These are phyloP conservation scores for Liasis olivaceus DNA, from an alignment of 2,797 vertebrate genomes.

Conservation along the genomic window DNA sequence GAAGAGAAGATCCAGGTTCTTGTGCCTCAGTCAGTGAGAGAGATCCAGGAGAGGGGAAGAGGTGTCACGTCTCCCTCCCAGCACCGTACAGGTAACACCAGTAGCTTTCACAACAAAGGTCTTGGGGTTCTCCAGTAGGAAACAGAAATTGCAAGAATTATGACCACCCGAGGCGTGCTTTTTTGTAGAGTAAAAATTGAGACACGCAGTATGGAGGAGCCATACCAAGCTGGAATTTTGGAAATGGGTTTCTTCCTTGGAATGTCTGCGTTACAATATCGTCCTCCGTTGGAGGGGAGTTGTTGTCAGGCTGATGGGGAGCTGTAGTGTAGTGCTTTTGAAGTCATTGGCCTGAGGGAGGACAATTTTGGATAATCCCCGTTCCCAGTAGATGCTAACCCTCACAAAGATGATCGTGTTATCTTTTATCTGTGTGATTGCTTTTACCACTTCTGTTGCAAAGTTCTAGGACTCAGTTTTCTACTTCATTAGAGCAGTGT, in stretches of 20 bases:
- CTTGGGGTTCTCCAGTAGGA: not conserved
- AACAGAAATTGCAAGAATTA: not conserved
- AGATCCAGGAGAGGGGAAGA: not conserved
- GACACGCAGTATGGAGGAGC: too few species aligned
- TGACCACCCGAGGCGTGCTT: not conserved
- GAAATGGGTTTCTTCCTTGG: not conserved
- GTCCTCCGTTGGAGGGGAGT: not conserved
- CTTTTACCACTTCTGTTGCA: not conserved
- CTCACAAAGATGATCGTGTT: not conserved
- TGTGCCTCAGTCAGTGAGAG: not conserved
- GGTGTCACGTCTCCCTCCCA: not conserved
- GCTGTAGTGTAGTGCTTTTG: not conserved
- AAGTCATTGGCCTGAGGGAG: not conserved
- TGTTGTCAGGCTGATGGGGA: not conserved
- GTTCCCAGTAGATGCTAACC: not conserved
- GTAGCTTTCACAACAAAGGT: not conserved
- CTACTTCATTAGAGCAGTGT: not conserved
- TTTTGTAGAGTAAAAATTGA: not conserved
- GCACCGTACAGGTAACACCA: slow-evolving; percentile 1
- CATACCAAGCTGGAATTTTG: too few species aligned
- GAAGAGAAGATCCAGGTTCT: not conserved
- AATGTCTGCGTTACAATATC: not conserved
- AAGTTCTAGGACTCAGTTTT: not conserved
- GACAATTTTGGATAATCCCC: not conserved
- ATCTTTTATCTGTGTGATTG: not conserved